These are phyloP conservation scores for Typhlichthys eigenmanni DNA, from an alignment of 2,797 vertebrate species.

Conservation along the genomic window DNA sequence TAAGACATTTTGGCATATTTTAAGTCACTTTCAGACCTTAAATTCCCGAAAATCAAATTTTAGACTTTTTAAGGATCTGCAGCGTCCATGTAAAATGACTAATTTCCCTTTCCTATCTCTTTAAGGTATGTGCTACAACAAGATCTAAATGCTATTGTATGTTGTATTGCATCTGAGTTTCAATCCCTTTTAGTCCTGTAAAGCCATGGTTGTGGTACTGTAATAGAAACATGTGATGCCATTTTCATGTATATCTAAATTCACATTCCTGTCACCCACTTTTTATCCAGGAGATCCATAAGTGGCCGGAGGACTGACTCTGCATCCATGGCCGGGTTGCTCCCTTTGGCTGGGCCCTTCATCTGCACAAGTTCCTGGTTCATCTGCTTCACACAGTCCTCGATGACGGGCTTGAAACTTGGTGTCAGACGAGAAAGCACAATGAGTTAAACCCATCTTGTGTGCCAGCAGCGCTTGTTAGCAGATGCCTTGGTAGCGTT, in stretches of 20 bases:
- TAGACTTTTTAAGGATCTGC: no score
- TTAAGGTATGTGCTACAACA: no score
- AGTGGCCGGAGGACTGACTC: conserved; percentile 92
- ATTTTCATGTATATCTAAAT: background rate
- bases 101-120: no score
- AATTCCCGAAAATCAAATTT: no score
- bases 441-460: conserved; percentile 6
- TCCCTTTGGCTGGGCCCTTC: conserved; percentile 85
- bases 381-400: conserved; percentile 96
- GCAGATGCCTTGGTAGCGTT: background rate
- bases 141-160: no score
- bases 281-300: conserved; percentile 98
- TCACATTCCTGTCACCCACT: conserved; percentile 72
- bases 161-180: no score
- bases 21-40: no score
- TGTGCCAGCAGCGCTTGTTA: background rate
- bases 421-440: background rate
- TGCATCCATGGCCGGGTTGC: conserved; percentile 88
- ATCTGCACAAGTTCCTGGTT: conserved; percentile 90
- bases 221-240: no score
- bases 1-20: no score
- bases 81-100: no score
- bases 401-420: conserved; percentile 91
- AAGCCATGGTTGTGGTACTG: no score
- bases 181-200: no score